Conservation (phyloP, 1,140 invertebrate genomes). For the Formica selysi region DNA sequence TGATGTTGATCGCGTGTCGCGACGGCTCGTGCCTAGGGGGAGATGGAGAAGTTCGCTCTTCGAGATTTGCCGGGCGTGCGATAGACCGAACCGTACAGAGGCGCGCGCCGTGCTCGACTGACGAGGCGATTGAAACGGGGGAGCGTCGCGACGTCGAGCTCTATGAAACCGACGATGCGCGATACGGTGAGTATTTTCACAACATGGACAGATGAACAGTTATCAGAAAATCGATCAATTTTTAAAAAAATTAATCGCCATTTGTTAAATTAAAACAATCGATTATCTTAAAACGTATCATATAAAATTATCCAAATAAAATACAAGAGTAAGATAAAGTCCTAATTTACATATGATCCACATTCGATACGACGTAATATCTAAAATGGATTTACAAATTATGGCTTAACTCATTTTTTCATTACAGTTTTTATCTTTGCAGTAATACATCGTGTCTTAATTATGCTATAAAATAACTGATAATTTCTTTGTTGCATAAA, state of each 20-base stretch:
- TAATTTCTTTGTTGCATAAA: neutral
- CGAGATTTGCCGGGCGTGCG: neutral
- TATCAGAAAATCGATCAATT: neutral
- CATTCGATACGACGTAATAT: neutral
- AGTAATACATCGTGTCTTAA: neutral
- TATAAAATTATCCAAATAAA: neutral
- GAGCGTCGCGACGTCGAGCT: conserved; percentile 36
- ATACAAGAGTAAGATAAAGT: neutral
- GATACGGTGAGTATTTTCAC: neutral
- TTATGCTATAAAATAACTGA: neutral
- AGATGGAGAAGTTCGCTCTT: conserved; percentile 8
- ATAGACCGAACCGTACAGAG: conserved; percentile 60
- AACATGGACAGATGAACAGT: too few species aligned
- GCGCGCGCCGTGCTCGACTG: conserved; percentile 74
- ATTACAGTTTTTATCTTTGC: neutral
- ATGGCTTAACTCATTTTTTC: neutral
- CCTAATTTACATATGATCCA: neutral
- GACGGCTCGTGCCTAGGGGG: conserved; percentile 12
- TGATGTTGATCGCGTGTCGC: conserved; percentile 49
- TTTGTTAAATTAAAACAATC: neutral
- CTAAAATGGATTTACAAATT: neutral
- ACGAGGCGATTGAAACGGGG: conserved; percentile 10
- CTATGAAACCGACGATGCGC: neutral
- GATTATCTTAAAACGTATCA: neutral
- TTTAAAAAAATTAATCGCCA: neutral